Conservation (phyloP, 2,113 vertebrate species). For the Coptodon rendalli region DNA sequence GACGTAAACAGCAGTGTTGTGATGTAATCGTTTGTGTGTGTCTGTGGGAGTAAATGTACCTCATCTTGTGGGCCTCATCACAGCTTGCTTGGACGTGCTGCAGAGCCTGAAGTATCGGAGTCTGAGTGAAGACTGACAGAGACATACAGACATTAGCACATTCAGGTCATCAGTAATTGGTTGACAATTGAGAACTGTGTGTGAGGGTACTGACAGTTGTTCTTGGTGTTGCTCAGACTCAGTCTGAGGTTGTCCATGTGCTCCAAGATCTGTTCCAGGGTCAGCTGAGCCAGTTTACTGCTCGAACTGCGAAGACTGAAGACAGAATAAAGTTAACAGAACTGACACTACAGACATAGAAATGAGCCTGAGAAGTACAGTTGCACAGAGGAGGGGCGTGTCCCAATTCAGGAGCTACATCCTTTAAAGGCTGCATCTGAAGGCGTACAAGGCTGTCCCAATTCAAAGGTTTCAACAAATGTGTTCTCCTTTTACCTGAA, state of each 20-base stretch:
- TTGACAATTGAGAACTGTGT: neutral
- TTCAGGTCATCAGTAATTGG: neutral
- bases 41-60: slow-evolving; percentile 61
- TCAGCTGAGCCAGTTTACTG: slow-evolving; percentile 94
- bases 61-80: slow-evolving; percentile 94
- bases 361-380: neutral
- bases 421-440: neutral
- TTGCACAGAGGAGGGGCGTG: neutral
- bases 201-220: slow-evolving; percentile 63
- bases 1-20: neutral
- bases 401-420: neutral
- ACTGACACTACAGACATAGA: neutral
- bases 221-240: slow-evolving; percentile 87
- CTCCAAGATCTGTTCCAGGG: slow-evolving; percentile 93
- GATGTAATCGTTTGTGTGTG: neutral
- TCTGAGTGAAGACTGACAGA: slow-evolving; percentile 86
- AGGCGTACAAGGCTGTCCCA: neutral
- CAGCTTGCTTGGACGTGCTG: slow-evolving; percentile 97
- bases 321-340: neutral
- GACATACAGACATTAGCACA: neutral
- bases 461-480: neutral
- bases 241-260: slow-evolving; percentile 89
- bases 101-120: slow-evolving; percentile 90
- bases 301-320: slow-evolving; percentile 88
- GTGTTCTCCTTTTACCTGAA: neutral